A percentile compares a stretch with the other conserved stretches of the same genome.
Evolutionary conservation across 1,140 invertebrate genomes (phyloP).

Genomic region (Dolichoris vasculosae): DNA sequence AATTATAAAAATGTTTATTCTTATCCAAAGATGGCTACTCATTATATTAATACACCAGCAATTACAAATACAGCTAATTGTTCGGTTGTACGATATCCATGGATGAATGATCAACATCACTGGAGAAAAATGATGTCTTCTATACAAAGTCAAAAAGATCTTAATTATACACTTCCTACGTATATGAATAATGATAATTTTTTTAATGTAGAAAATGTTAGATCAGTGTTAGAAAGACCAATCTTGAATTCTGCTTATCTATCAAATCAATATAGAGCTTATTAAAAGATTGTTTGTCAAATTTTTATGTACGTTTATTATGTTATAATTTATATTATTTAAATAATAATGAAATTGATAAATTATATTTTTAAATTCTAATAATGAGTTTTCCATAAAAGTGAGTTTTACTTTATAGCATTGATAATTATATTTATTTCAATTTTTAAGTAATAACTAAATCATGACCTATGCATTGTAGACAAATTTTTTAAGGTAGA

Average conservation of each 20-base stretch:
- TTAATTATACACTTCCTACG: background rate
- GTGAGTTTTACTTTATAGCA: constrained; percentile 20
- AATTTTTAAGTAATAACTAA: constrained; percentile 33
- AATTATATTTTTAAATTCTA: constrained; percentile 24
- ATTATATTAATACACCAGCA: background rate
- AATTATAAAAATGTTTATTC: background rate
- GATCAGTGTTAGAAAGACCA: constrained; percentile 4
- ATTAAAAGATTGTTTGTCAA: background rate
- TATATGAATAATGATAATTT: constrained; percentile 10
- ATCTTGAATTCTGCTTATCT: constrained; percentile 26
- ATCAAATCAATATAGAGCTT: background rate
- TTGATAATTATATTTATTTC: constrained; percentile 39
- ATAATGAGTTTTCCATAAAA: constrained; percentile 15
- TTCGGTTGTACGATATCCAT: constrained; percentile 35
- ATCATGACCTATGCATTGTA: constrained; percentile 36
- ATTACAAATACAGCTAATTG: constrained; percentile 24
- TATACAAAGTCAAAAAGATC: constrained; percentile 10
- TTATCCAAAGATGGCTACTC: background rate
- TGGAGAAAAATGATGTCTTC: constrained; percentile 22
- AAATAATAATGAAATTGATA: constrained; percentile 28
- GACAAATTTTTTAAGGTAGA: constrained; percentile 29
- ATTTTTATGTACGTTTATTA: constrained; percentile 27
- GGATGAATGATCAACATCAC: constrained; percentile 19
- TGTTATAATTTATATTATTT: background rate
- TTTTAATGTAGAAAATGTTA: constrained; percentile 16